Evolutionary conservation across 2,113 vertebrate species (phyloP).

Genomic region (Pampusana beccarii): DNA sequence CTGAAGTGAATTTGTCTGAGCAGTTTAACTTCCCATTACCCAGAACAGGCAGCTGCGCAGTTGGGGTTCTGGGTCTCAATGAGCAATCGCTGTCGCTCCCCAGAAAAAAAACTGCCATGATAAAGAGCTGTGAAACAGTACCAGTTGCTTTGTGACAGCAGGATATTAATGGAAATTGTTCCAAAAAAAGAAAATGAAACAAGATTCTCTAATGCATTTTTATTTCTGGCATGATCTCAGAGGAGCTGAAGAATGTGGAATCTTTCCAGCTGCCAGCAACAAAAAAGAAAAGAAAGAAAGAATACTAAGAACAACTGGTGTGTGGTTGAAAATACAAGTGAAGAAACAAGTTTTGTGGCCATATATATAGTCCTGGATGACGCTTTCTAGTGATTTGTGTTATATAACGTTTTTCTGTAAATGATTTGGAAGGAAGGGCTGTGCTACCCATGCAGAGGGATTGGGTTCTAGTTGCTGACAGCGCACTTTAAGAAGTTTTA

Average conservation of each 20-base stretch:
- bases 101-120: neutral
- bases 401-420: neutral
- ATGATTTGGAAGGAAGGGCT: neutral
- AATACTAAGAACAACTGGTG: neutral
- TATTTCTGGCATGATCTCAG: neutral
- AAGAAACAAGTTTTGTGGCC: neutral
- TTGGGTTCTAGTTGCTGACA: neutral
- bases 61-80: neutral
- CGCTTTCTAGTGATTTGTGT: neutral
- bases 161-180: neutral
- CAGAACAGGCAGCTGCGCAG: neutral
- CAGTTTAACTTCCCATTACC: neutral
- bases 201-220: neutral
- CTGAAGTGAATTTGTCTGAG: neutral
- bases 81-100: neutral
- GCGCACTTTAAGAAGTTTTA: neutral
- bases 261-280: neutral
- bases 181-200: neutral
- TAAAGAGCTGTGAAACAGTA: conserved; percentile 16
- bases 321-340: neutral
- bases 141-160: conserved; percentile 11
- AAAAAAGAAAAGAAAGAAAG: neutral
- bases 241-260: neutral
- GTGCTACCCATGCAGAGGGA: neutral
- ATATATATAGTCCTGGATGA: neutral